Evolutionary conservation across 1,140 invertebrate species (phyloP), one percentile per base, ranked within the genome.

Genomic region (Procambarus clarkii): DNA sequence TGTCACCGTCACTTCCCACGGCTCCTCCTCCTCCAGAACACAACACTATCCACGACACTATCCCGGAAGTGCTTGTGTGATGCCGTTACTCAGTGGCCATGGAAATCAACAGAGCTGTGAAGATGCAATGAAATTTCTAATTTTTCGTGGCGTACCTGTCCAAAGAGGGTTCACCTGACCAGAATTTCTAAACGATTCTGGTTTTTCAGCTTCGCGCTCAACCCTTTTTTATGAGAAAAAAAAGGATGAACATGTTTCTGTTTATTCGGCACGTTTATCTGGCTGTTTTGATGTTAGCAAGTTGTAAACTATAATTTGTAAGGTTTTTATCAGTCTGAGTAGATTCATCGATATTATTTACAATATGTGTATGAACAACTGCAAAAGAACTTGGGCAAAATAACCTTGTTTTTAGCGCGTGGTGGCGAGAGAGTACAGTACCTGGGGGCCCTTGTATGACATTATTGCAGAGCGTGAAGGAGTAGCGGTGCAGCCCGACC

Each of bases 91-190:
- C 11, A 48, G 54, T 82, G 80, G 80, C 18, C 45, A n/a, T 60
- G 58, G 58, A 83, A 69, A 69, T 5, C 69, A 24, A 24, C 64
- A 11, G 3, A 8, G 5, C n/a, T 7, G 58, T 4, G 58, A 64
- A 83, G 81, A 83, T 83, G 58, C 81, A 69, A 60, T 60, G 80
- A 34, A 48, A 83, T 83, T 69, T 69, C 58, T 69, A 24, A 69
- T 83, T 83, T 58, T 83, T 83, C 58, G 81, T 83, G 81, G 58
- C 58, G 64, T 34, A 15, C 58, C 64, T 60, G 50, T 45, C 81
- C 60, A n/a, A 21, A 74, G n/a, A 74, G n/a, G 3, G 7, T n/a
- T 45, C 45, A n/a, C 81, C 15, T 64, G n/a, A 45, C 8, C 2
- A 9, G 24, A 69, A 45, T 83, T 69, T 69, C 81, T 69, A 45